Evolutionary conservation across 1,140 invertebrate species (phyloP).

Genomic region (Coboldia fuscipes): DNA sequence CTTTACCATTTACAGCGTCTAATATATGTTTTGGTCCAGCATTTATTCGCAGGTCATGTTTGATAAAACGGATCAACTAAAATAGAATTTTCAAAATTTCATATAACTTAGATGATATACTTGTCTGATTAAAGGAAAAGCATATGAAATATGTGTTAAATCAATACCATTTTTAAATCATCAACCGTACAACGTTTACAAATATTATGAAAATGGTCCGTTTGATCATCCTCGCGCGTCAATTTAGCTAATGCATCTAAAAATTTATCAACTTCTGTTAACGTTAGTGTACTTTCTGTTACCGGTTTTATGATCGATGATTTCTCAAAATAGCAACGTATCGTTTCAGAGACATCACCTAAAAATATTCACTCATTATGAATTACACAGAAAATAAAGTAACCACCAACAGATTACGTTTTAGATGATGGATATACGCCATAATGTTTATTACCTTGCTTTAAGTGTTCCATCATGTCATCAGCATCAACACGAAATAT

Average conservation of each 20-base stretch:
- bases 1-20: slow-evolving; percentile 64
- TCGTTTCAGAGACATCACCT: slow-evolving; percentile 76
- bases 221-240: slow-evolving; percentile 76
- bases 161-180: slow-evolving; percentile 53
- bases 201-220: slow-evolving; percentile 48
- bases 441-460: slow-evolving; percentile 26
- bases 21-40: slow-evolving; percentile 79
- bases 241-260: slow-evolving; percentile 46
- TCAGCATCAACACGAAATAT: slow-evolving; percentile 51
- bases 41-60: slow-evolving; percentile 80
- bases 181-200: slow-evolving; percentile 55
- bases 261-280: slow-evolving; percentile 60
- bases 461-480: slow-evolving; percentile 67
- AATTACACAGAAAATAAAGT: no score
- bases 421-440: background rate
- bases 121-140: background rate
- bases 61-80: slow-evolving; percentile 57
- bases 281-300: slow-evolving; percentile 43
- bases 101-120: background rate
- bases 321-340: slow-evolving; percentile 56
- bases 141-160: background rate
- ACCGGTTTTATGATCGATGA: slow-evolving; percentile 34
- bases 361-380: no score
- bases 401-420: no score
- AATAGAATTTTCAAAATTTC: background rate